These are phyloP conservation scores for Cotesia vestalis DNA, from an alignment of 1,140 invertebrate genomes.

Conservation along the genomic window DNA sequence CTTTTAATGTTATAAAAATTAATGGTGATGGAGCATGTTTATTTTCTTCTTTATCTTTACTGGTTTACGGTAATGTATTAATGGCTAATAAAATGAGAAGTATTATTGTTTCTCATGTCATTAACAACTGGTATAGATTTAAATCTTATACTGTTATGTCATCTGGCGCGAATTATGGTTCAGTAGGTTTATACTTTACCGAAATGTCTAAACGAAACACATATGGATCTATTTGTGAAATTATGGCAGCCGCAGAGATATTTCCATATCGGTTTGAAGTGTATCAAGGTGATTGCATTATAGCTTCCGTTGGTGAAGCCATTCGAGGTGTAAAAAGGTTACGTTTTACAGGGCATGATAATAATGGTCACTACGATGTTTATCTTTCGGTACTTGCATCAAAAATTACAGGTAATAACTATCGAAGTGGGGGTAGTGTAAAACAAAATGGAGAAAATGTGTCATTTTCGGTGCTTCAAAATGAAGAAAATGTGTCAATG, in stretches of 20 bases:
- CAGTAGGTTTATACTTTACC: no score
- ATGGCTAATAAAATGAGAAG: no score
- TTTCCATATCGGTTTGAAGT: conserved; percentile 24
- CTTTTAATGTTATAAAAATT: no score
- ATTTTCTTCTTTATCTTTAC: no score
- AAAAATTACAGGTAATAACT: neutral
- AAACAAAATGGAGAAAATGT: conserved; percentile 11
- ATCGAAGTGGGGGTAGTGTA: conserved; percentile 4
- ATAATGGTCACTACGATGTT: conserved; percentile 26
- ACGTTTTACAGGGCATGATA: conserved; percentile 22
- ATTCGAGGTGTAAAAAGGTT: conserved; percentile 23
- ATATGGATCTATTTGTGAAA: conserved; percentile 30
- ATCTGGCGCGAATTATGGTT: no score
- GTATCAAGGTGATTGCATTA: conserved; percentile 3
- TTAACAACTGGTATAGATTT: no score
- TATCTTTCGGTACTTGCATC: conserved; percentile 17
- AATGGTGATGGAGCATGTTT: no score
- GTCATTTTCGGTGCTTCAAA: neutral
- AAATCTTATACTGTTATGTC: no score
- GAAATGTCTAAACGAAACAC: conserved; percentile 27
- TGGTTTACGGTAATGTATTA: no score
- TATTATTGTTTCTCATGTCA: no score
- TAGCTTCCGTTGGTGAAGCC: conserved; percentile 17
- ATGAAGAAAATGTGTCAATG: conserved; percentile 13
- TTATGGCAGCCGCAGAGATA: conserved; percentile 24